Base-by-base conservation (phyloP, 2,113 vertebrate genomes). In the Pangasianodon hypophthalmus region DNA sequence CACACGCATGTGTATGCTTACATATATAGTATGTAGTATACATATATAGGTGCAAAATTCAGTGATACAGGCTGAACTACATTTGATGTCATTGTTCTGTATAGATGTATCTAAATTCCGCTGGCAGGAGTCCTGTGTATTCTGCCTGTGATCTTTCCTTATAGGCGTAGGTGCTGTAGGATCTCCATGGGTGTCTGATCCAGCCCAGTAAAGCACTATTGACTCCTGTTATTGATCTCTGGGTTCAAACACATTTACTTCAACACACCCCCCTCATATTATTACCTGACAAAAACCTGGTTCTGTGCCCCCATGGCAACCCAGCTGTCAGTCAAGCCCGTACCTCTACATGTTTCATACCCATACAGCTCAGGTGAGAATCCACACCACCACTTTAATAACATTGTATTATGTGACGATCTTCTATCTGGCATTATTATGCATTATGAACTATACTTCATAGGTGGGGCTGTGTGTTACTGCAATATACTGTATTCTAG, bases 171-270 rank as follows among this genome's bases (percentile, higher is more conserved):
- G 82, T 64, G 81, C 87, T 86, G 11, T 84, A 84, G 85, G 83
- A 56, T 87, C 89, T 90, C 88, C 88, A 71, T 44, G 71, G 60
- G 82, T 50, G 81, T 32, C 87, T 89, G 89, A 89, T 90, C 81
- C 62, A 90, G 85, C 88, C 81, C 67, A 87, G 87, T 89, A 80
- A 88, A 88, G 87, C 89, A 87, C 85, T 90, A 89, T 89, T 90
- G 90, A 92, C 90, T 90, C 60, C 75, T 64, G 87, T 83, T 89
- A 92, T 92, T 92, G 90, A 90, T 92, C 85, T 90, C 54, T 79
- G 85, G 71, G 80, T 92, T 90, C 84, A 90, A 88, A 90, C 91
- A 90, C 87, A 90, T 89, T 87, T 85, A 71, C 88, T 88, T 77
- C 85, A 67, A 75, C 71, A 60, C 71, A 67, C 46, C 21, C 81